A percentile compares a stretch with the other conserved stretches of the same genome.
Conservation (phyloP, 2,797 vertebrate species). For the Leptodactylus fallax region DNA sequence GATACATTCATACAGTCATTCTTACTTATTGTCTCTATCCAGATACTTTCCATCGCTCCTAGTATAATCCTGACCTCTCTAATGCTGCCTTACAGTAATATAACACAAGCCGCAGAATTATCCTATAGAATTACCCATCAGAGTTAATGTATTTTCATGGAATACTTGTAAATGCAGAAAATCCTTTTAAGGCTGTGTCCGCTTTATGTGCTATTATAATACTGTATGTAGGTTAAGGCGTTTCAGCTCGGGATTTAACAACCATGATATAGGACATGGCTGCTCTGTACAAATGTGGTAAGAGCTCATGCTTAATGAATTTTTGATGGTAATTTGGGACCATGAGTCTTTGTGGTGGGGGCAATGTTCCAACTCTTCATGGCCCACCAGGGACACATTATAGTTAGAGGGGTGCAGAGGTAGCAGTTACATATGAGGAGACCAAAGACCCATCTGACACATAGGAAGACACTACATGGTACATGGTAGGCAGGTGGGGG, state of each 20-base stretch:
- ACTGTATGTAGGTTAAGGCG: not conserved
- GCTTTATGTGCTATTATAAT: slow-evolving; percentile 7
- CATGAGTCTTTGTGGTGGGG: too few relatives aligned
- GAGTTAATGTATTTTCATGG: slow-evolving; percentile 19
- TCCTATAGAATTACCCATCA: not conserved
- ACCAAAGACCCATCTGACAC: too few relatives aligned
- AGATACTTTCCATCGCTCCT: not conserved
- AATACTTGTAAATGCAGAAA: slow-evolving; percentile 10
- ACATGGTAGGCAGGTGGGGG: too few relatives aligned
- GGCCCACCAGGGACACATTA: too few relatives aligned
- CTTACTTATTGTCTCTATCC: too few relatives aligned
- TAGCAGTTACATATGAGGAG: too few relatives aligned
- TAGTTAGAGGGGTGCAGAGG: too few relatives aligned
- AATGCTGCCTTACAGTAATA: not conserved
- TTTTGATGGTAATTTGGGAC: too few relatives aligned
- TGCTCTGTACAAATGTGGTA: not conserved
- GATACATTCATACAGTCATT: too few relatives aligned
- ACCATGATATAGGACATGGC: not conserved
- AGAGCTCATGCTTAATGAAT: not conserved
- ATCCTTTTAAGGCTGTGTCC: not conserved
- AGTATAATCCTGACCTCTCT: not conserved
- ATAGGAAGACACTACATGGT: too few relatives aligned
- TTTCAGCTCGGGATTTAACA: not conserved
- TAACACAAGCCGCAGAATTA: not conserved
- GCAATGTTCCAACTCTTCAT: too few relatives aligned